Evolutionary conservation across 2,888 invertebrate species (phyloP).

Genomic region (Torymus tubicola): DNA sequence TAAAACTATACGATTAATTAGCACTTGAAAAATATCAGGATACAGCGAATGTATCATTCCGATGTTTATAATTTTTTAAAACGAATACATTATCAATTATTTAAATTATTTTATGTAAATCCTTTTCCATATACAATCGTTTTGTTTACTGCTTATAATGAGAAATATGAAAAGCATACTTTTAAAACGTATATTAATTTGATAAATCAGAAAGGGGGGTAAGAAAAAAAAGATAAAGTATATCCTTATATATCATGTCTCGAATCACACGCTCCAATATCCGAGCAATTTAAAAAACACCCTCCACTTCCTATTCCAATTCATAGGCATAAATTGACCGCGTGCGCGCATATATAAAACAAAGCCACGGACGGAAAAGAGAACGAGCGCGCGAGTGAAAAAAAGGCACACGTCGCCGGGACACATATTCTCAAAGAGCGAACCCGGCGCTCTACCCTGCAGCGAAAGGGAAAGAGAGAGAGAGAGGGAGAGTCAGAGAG

Average conservation of each 20-base stretch:
- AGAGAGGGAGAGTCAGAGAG: constrained; percentile 19
- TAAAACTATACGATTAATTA: too few species aligned
- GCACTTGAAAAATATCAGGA: too few species aligned
- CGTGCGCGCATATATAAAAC: constrained; percentile 45
- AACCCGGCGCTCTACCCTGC: constrained; percentile 42
- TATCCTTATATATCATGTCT: neutral
- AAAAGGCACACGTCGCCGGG: neutral
- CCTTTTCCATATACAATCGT: neutral
- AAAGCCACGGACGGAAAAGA: constrained; percentile 35
- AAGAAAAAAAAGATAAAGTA: neutral
- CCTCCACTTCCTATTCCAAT: constrained; percentile 53
- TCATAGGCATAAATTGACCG: constrained; percentile 50
- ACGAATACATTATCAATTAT: too few species aligned
- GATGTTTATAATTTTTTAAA: too few species aligned
- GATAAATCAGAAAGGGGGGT: neutral
- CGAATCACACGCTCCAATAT: constrained; percentile 21
- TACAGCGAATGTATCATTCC: too few species aligned
- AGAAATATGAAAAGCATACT: too few species aligned
- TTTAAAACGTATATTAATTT: too few species aligned
- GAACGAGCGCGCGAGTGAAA: neutral
- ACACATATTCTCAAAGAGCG: constrained; percentile 47
- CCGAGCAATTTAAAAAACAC: constrained; percentile 46
- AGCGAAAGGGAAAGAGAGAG: constrained; percentile 40
- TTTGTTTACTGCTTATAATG: too few species aligned
- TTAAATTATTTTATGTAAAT: neutral